Evolutionary conservation across 2,888 invertebrate species (phyloP).

Genomic region (Diaprepes abbreviatus): DNA sequence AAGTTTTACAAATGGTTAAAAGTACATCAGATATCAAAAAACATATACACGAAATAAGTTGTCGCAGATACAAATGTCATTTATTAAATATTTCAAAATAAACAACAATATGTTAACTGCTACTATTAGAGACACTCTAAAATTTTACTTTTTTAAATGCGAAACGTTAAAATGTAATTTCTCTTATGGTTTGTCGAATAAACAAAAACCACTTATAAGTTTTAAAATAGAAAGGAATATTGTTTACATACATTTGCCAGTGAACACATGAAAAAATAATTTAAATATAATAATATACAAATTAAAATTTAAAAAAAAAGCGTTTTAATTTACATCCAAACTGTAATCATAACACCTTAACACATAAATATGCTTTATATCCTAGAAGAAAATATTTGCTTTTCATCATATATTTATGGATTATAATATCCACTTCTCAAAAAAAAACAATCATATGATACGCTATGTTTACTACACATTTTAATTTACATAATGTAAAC

Average conservation of each 20-base stretch:
- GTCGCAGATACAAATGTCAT: conserved; percentile 20
- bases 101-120: not conserved
- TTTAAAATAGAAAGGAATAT: not conserved
- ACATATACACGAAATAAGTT: not conserved
- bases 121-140: conserved; percentile 1
- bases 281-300: conserved; percentile 29
- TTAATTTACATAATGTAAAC: no score
- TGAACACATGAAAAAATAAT: no score
- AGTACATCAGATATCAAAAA: conserved; percentile 17
- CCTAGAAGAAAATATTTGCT: conserved; percentile 13
- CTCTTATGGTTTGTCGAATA: not conserved
- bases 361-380: conserved; percentile 17
- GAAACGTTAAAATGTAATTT: conserved; percentile 15
- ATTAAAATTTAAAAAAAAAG: not conserved
- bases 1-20: conserved; percentile 26
- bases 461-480: no score
- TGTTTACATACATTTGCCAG: conserved; percentile 18
- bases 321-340: conserved; percentile 23
- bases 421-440: no score
- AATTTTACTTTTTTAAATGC: conserved; percentile 10
- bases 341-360: conserved; percentile 27
- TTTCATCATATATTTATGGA: no score
- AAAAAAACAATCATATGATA: no score
- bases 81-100: not conserved
- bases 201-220: not conserved